phyloP scores from a whole-genome alignment of 2,888 invertebrate genomes.

The Nysson spinosus region DNA sequence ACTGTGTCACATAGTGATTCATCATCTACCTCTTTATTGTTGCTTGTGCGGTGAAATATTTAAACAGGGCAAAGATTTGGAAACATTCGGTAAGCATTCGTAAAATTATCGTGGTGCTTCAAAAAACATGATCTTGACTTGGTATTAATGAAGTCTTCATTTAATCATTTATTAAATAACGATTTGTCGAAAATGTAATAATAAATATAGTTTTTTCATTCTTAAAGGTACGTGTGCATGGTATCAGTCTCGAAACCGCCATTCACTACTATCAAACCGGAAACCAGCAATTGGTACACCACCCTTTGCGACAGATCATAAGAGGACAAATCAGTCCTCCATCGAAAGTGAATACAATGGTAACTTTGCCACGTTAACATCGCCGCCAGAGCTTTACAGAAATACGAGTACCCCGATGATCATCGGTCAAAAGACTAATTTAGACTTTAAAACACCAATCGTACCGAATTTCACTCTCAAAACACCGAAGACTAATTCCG shows the following conservation, averaged over 20 bases:
- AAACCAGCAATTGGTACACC: slow-evolving; percentile 29
- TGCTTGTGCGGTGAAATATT: slow-evolving; percentile 63
- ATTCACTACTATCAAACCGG: slow-evolving; percentile 17
- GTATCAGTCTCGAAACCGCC: slow-evolving; percentile 33
- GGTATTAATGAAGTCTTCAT: too few relatives aligned
- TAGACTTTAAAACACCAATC: slow-evolving; percentile 52
- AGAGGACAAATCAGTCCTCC: slow-evolving; percentile 13
- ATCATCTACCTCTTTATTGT: slow-evolving; percentile 69
- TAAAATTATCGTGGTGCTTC: background rate
- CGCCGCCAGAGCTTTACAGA: slow-evolving; percentile 65
- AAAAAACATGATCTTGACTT: too few relatives aligned
- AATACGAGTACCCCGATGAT: slow-evolving; percentile 70
- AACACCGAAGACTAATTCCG: slow-evolving; percentile 55
- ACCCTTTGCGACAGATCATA: slow-evolving; percentile 12
- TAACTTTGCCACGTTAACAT: slow-evolving; percentile 49
- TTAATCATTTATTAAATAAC: background rate
- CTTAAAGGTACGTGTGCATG: slow-evolving; percentile 51
- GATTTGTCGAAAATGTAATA: background rate
- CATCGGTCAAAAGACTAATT: slow-evolving; percentile 32
- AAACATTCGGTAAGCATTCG: slow-evolving; percentile 46
- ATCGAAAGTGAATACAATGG: slow-evolving; percentile 40
- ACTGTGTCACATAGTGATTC: slow-evolving; percentile 61
- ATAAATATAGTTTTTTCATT: background rate
- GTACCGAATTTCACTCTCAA: slow-evolving; percentile 58
- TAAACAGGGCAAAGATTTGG: slow-evolving; percentile 55